Percentiles rank a stretch among this genome's conserved stretches.
phyloP scores from a whole-genome alignment of 1,140 invertebrate species.

The Tribolium castaneum region DNA sequence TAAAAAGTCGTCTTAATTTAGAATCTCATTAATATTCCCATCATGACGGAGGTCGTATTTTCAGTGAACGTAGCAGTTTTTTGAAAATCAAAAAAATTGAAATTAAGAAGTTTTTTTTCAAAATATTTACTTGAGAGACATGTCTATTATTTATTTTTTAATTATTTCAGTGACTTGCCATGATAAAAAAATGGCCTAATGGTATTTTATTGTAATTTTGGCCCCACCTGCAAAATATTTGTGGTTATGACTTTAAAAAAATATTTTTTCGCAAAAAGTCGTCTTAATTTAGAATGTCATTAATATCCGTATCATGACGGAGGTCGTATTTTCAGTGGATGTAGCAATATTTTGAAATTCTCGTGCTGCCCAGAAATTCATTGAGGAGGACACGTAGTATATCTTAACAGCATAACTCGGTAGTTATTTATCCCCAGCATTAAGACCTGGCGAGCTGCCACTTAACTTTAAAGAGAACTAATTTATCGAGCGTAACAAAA shows the following conservation, averaged over 20 bases:
- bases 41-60: constrained; percentile 34
- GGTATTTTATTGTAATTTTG: too few species aligned
- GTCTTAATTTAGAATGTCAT: constrained; percentile 9
- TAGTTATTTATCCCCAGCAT: constrained; percentile 56
- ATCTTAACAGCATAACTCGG: constrained; percentile 50
- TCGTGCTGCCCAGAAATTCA: constrained; percentile 44
- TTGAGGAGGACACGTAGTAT: constrained; percentile 44
- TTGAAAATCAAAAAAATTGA: constrained; percentile 1
- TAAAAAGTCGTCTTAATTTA: constrained; percentile 30
- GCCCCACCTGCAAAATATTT: too few species aligned
- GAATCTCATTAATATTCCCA: constrained; percentile 7
- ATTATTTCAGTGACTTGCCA: too few species aligned
- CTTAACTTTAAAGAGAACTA: constrained; percentile 43
- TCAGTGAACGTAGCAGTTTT: constrained; percentile 22
- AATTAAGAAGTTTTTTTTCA: too few species aligned
- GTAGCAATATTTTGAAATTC: constrained; percentile 37
- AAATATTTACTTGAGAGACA: too few species aligned
- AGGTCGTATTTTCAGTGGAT: constrained; percentile 36
- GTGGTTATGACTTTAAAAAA: background rate
- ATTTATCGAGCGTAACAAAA: constrained; percentile 55
- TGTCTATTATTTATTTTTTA: too few species aligned
- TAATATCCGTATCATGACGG: constrained; percentile 22
- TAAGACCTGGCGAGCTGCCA: constrained; percentile 55
- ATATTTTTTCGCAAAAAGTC: constrained; percentile 11
- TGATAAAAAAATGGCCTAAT: too few species aligned